These are phyloP conservation scores for Sander vitreus DNA, from an alignment of 2,113 vertebrate genomes.

Conservation along the genomic window DNA sequence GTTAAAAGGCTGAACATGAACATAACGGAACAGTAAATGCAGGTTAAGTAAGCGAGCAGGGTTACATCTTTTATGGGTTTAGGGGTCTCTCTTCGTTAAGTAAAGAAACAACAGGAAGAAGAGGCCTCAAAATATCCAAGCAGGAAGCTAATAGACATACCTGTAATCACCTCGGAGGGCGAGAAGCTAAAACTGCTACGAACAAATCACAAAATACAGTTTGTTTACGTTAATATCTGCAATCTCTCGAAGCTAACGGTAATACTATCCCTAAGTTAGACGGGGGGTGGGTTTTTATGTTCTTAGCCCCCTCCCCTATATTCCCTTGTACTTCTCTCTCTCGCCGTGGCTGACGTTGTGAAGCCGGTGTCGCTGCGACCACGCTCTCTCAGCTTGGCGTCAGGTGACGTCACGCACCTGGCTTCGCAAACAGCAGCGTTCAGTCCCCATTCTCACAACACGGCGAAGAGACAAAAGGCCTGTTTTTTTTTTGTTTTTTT, in stretches of 20 bases:
- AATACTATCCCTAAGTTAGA: slow-evolving; percentile 72
- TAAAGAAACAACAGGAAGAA: slow-evolving; percentile 69
- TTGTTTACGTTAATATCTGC: slow-evolving; percentile 71
- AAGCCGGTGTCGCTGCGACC: too few relatives aligned
- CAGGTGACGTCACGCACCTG: slow-evolving; percentile 1
- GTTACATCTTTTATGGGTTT: slow-evolving; percentile 45
- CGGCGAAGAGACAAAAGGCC: slow-evolving; percentile 8
- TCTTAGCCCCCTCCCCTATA: slow-evolving; percentile 23
- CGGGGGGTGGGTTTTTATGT: not conserved
- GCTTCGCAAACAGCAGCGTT: not conserved
- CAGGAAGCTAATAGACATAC: slow-evolving; percentile 79
- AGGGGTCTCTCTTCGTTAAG: slow-evolving; percentile 46
- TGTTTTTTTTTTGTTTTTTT: not conserved
- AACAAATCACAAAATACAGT: slow-evolving; percentile 86
- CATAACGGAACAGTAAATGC: slow-evolving; percentile 68
- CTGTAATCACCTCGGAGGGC: slow-evolving; percentile 59
- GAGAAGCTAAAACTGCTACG: slow-evolving; percentile 84
- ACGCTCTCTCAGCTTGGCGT: too few relatives aligned
- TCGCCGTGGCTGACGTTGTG: too few relatives aligned
- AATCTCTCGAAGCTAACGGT: slow-evolving; percentile 80
- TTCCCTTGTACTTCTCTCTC: not conserved
- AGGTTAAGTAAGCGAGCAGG: slow-evolving; percentile 85
- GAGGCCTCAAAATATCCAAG: slow-evolving; percentile 77
- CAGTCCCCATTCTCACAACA: slow-evolving; percentile 24
- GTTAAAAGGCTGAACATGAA: slow-evolving; percentile 77